These are phyloP conservation scores for Naso thynnoides DNA, from an alignment of 2,797 vertebrate species.

Conservation along the genomic window DNA sequence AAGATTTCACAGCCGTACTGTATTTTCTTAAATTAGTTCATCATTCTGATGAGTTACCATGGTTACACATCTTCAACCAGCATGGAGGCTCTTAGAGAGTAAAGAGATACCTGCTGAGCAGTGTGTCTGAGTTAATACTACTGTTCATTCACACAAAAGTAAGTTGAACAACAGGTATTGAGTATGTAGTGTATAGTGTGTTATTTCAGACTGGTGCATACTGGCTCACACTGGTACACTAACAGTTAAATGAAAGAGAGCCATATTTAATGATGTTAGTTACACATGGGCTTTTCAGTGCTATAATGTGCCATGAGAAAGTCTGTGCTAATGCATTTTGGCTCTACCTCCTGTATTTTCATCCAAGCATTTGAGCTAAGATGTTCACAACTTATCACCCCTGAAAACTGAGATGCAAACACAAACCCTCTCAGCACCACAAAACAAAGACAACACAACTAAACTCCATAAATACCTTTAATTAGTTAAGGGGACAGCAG, in stretches of 20 bases:
- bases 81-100: too few relatives aligned
- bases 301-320: not conserved
- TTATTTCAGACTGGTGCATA: not conserved
- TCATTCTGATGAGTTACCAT: too few relatives aligned
- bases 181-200: too few relatives aligned
- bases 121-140: too few relatives aligned
- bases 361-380: not conserved
- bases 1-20: too few relatives aligned
- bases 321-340: not conserved
- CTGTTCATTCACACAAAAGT: too few relatives aligned
- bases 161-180: too few relatives aligned
- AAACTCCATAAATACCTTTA: not conserved
- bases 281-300: not conserved
- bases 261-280: not conserved
- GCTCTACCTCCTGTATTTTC: not conserved
- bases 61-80: too few relatives aligned
- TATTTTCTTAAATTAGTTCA: too few relatives aligned
- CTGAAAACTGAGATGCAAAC: not conserved
- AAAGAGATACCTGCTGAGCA: too few relatives aligned
- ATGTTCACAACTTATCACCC: not conserved
- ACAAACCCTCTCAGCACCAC: not conserved
- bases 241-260: not conserved
- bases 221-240: too few relatives aligned
- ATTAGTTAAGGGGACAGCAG: not conserved
- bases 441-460: conserved; percentile 2